Base-by-base conservation (phyloP, 2,888 invertebrate genomes). In the Cheilosia soror region DNA sequence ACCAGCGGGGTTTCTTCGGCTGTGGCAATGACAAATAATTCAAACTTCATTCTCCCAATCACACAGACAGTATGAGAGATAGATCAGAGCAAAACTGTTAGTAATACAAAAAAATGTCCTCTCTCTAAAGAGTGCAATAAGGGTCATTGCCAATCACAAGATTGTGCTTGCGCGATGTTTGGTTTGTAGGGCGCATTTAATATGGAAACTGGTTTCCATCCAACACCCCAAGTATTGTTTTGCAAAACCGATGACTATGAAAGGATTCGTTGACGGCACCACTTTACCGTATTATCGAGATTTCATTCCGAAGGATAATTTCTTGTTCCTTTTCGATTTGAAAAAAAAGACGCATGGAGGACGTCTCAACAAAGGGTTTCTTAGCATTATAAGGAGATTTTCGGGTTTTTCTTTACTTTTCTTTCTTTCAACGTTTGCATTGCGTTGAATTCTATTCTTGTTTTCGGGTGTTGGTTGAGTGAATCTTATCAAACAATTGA, bases 221-320 rank as follows among this genome's bases (percentile, higher is more conserved):
- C 40, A 57, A 85, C 85, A 81, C 85, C 77, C 76, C 72, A 63
- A 25, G 76, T 57, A 76, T 81, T 85, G 72, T 85, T 40, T 37
- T 68, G 44, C 51, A 77, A 80, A 81, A 76, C 85, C 81, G 68
- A 85, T 81, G 72, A 20, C 62, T 68, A 57, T 85, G 72, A 85
- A 81, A 85, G 76, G 85, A 85, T 77, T 85, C 76, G 62, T 68
- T 85, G 85, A 85, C 85, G 85, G 76, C 85, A 85, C 72, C 71
- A 84, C 80, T 75, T 84, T 84, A 76, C 80, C 31, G 53, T 65
- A 80, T 75, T 81, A 71, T 77, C 72, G 60, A 71, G 77, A 68
- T 72, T 85, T 75, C 63, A 76, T 81, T 81, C 76, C 57, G 42
- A 62, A 77, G 72, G 62, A 81, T 85, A 81, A 85, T 77, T 85